A percentile compares a stretch with the other conserved stretches of the same genome.
phyloP scores from a whole-genome alignment of 2,113 vertebrate genomes.

The Ciconia stormi region DNA sequence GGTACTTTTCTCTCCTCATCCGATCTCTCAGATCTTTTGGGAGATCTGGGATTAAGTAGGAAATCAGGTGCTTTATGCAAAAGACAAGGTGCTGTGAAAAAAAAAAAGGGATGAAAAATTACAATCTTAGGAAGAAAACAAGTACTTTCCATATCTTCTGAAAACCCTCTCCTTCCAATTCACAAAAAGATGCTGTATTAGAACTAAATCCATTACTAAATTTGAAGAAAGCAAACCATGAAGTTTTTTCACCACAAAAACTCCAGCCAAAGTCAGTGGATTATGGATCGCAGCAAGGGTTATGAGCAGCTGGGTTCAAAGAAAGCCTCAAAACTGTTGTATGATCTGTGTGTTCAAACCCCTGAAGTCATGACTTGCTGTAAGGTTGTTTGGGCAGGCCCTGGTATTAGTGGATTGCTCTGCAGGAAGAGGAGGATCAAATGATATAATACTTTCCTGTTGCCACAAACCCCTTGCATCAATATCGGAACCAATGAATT shows the following conservation, averaged over 20 bases:
- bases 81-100: constrained; percentile 91
- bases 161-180: neutral
- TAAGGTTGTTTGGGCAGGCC: neutral
- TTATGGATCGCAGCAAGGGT: neutral
- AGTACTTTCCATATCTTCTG: neutral
- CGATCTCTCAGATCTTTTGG: constrained; percentile 94
- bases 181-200: neutral
- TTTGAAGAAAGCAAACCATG: neutral
- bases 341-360: neutral
- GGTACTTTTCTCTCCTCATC: constrained; percentile 95
- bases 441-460: neutral
- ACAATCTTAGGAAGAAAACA: neutral
- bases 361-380: neutral
- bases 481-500: neutral
- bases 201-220: neutral
- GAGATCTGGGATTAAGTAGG: constrained; percentile 96
- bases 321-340: neutral
- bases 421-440: neutral
- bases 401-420: neutral
- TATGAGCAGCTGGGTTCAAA: neutral
- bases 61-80: constrained; percentile 95
- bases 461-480: neutral
- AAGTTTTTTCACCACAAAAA: neutral
- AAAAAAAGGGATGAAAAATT: neutral
- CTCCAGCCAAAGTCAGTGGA: neutral